Base-by-base conservation (phyloP, 2,113 vertebrate genomes). In the Amia ocellicauda region DNA sequence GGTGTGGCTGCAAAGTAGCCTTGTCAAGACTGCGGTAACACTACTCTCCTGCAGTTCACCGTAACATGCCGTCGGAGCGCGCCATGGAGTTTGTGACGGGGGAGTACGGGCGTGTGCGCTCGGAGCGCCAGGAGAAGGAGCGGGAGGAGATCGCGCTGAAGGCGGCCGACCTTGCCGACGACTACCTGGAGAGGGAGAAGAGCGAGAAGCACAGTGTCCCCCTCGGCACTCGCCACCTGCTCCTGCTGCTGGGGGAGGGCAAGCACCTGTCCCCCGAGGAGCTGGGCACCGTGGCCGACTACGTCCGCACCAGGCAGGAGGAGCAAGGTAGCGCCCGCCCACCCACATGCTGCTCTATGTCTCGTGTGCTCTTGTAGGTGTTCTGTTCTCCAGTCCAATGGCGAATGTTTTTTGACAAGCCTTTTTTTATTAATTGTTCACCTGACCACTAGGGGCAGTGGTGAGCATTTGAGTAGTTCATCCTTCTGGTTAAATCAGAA, bases 41-140 rank as follows among this genome's bases (percentile, higher is more conserved):
- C 45, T 40, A 49, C 24, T 52, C n/a, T 63, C 77, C 62, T 67
- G 42, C 71, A 84, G 89, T 88, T 70, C 79, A 85, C 71, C 76
- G 71, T 65, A 85, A 88, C 64, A 76, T 88, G 87, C 83, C 86
- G 60, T 85, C 89, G 80, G 87, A 94, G 64, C 86, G 89, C 69
- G 87, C 85, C n/a, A 67, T 90, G 84, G 74, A 84, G 70, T 78
- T 92, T 53, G 47, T 80, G 54, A 74, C 71, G 50, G 70, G 80
- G 10, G 86, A 88, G 78, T 80, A 85, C 67, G 74, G 80, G 61
- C 87, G 72, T 2, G 41, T 78, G n/a, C 77, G 78, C 2, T n/a
- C 83, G 56, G 80, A 83, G 47, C 58, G 47, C 20, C 73, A 81
- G 1, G 70, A 74, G 9, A 82, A 76, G 74, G 86, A 90, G 56